These are phyloP conservation scores for Ia io DNA, from an alignment of 2,113 vertebrate species.

Conservation along the genomic window DNA sequence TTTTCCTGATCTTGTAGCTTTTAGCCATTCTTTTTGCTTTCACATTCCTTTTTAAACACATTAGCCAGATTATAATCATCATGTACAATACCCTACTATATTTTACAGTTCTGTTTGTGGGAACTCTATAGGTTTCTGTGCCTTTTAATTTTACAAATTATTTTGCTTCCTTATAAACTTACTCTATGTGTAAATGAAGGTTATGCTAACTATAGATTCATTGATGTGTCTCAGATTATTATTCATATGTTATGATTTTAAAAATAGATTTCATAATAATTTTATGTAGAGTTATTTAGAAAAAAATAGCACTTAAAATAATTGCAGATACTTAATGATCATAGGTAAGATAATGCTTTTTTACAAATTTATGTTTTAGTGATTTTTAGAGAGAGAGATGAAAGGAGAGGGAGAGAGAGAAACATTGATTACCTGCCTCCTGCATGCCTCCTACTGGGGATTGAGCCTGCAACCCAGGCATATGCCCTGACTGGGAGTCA, in stretches of 20 bases:
- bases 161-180: conserved; percentile 12
- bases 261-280: not conserved
- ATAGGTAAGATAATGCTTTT: not conserved
- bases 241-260: not conserved
- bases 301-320: not conserved
- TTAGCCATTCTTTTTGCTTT: not conserved
- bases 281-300: not conserved
- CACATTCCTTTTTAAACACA: not conserved
- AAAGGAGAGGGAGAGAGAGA: too few relatives aligned
- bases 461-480: too few relatives aligned
- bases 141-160: not conserved
- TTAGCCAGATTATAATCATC: not conserved
- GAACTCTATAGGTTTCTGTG: not conserved
- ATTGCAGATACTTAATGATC: not conserved
- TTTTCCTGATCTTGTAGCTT: not conserved
- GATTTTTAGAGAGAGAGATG: too few relatives aligned
- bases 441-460: too few relatives aligned
- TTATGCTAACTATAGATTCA: not conserved
- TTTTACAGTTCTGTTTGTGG: not conserved
- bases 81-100: not conserved
- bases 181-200: not conserved
- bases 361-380: not conserved
- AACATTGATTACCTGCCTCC: too few relatives aligned
- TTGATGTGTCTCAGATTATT: not conserved
- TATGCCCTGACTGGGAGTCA: too few relatives aligned